phyloP scores from a whole-genome alignment of 37 sponge, comb jelly and placozoan genomes.

The Hormiphora californensis region DNA sequence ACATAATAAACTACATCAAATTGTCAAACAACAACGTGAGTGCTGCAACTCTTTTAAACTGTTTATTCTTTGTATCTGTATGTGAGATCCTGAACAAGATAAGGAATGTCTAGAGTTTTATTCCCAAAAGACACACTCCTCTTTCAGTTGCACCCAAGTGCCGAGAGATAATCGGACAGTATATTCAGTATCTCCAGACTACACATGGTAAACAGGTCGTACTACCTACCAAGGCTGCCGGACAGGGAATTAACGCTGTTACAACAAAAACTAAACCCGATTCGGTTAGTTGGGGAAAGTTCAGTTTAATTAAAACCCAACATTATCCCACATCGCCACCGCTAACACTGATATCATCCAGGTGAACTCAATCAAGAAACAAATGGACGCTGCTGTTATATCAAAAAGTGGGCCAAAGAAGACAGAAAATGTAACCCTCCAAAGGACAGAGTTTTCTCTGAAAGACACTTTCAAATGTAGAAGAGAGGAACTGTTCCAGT shows the following conservation, averaged over 20 bases:
- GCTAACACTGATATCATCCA: too few species aligned
- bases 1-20: slow-evolving; percentile 36
- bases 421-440: neutral
- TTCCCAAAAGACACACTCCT: too few species aligned
- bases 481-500: slow-evolving; percentile 18
- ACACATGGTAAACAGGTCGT: slow-evolving; percentile 31
- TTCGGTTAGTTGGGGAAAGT: slow-evolving; percentile 12
- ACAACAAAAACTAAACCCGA: slow-evolving; percentile 20
- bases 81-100: too few species aligned
- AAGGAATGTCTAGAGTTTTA: too few species aligned
- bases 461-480: neutral
- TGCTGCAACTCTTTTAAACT: too few species aligned
- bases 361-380: slow-evolving; percentile 25
- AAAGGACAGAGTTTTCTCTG: neutral
- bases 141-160: slow-evolving; percentile 9
- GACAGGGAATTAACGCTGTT: slow-evolving; percentile 20
- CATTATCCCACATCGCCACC: too few species aligned
- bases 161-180: neutral
- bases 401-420: neutral
- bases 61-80: too few species aligned
- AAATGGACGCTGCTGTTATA: slow-evolving; percentile 19
- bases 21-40: slow-evolving; percentile 34
- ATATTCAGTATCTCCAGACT: slow-evolving; percentile 31
- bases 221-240: slow-evolving; percentile 23
- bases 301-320: too few species aligned